Evolutionary conservation across 1,140 invertebrate genomes (phyloP).

Genomic region (Anastrepha ludens): DNA sequence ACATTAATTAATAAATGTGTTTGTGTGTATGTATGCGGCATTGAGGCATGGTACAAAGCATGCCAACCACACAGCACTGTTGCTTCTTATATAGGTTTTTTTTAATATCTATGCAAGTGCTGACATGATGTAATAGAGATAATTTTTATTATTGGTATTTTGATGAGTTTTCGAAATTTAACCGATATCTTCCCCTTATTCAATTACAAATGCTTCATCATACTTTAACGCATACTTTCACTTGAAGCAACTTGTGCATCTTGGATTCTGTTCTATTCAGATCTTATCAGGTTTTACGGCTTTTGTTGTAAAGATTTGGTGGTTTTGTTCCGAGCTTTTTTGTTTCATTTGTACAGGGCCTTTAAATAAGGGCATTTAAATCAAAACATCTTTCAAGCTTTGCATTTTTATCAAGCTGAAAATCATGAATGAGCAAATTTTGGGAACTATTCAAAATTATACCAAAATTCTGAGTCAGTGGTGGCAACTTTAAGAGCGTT

Average conservation of each 20-base stretch:
- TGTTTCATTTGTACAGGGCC: neutral
- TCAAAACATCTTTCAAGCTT: too few relatives aligned
- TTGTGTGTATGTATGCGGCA: neutral
- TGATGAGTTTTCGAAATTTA: neutral
- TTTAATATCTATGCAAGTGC: neutral
- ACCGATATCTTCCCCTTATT: neutral
- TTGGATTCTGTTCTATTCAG: neutral
- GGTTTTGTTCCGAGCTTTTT: neutral
- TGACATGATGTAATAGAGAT: neutral
- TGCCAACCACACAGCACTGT: neutral
- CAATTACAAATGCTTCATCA: neutral
- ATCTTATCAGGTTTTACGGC: neutral
- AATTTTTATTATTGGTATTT: neutral
- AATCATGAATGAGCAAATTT: too few relatives aligned
- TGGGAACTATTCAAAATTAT: too few relatives aligned
- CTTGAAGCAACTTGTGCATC: neutral
- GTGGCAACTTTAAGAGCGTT: too few relatives aligned
- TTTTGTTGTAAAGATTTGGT: neutral
- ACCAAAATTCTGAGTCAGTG: too few relatives aligned
- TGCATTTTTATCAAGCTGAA: too few relatives aligned
- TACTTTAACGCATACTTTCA: neutral
- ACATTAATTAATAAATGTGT: too few relatives aligned
- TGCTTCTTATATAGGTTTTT: neutral
- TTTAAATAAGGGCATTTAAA: too few relatives aligned
- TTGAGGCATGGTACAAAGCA: neutral